A percentile compares a stretch with the other conserved stretches of the same genome.
phyloP scores from a whole-genome alignment of 2,797 vertebrate genomes.

The Sebastes trivittatus region DNA sequence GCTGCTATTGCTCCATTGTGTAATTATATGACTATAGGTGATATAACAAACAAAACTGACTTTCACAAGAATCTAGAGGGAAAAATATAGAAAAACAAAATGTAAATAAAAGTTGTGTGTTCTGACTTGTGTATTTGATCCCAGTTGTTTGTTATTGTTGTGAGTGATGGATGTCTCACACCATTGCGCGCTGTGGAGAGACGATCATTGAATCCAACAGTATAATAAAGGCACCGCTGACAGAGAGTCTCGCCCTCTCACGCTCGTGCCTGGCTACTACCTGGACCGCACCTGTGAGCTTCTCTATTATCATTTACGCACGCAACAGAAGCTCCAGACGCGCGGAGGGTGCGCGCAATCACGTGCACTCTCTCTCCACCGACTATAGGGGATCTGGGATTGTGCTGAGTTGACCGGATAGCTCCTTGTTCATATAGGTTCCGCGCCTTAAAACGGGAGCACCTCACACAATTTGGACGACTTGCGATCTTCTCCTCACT shows the following conservation, averaged over 20 bases:
- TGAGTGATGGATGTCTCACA: conserved; percentile 39
- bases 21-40: neutral
- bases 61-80: neutral
- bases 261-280: conserved; percentile 55
- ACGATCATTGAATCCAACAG: conserved; percentile 54
- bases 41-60: neutral
- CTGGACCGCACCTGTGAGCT: conserved; percentile 79
- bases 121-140: conserved; percentile 12
- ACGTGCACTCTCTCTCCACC: conserved; percentile 35
- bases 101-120: conserved; percentile 12
- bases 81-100: neutral
- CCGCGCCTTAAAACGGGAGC: conserved; percentile 49
- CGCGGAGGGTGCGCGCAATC: conserved; percentile 59
- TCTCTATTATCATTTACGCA: conserved; percentile 29
- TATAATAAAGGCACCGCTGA: conserved; percentile 66
- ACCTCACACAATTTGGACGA: conserved; percentile 56
- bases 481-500: conserved; percentile 50
- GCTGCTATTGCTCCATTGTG: neutral
- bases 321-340: conserved; percentile 41
- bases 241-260: conserved; percentile 50
- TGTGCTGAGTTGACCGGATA: conserved; percentile 67
- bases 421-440: conserved; percentile 29
- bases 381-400: conserved; percentile 39
- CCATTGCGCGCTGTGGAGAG: conserved; percentile 57
- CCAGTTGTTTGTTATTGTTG: conserved; percentile 9